These are phyloP conservation scores for Hyperoplus immaculatus DNA, from an alignment of 2,797 vertebrate species.

Conservation along the genomic window DNA sequence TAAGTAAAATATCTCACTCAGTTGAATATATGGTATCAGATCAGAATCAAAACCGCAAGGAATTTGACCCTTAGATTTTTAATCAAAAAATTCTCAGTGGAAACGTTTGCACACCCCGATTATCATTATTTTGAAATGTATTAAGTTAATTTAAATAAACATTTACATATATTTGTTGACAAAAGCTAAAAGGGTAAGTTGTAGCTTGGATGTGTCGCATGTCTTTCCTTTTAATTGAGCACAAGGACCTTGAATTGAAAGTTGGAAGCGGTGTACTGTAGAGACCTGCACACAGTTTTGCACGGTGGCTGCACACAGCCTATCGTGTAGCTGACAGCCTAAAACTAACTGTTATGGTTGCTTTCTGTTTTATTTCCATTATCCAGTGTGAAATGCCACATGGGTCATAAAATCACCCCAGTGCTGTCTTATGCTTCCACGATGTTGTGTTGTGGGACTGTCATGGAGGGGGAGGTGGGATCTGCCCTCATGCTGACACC, in stretches of 20 bases:
- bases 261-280: not conserved
- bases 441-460: conserved; percentile 46
- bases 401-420: conserved; percentile 30
- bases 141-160: too few relatives aligned
- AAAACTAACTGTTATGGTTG: not conserved
- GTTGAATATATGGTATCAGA: too few relatives aligned
- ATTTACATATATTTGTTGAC: too few relatives aligned
- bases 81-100: not conserved
- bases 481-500: conserved; percentile 61
- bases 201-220: not conserved
- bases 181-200: not conserved
- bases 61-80: not conserved
- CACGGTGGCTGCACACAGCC: not conserved
- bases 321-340: not conserved
- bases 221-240: not conserved
- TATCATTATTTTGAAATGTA: not conserved
- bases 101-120: not conserved
- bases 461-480: conserved; percentile 3
- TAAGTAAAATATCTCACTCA: not conserved
- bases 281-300: not conserved
- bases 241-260: not conserved
- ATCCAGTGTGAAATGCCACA: not conserved
- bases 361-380: not conserved
- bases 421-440: conserved; percentile 50
- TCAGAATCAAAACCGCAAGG: too few relatives aligned